Conservation (phyloP, 1,140 invertebrate genomes). For the Drosophila oshimai region DNA sequence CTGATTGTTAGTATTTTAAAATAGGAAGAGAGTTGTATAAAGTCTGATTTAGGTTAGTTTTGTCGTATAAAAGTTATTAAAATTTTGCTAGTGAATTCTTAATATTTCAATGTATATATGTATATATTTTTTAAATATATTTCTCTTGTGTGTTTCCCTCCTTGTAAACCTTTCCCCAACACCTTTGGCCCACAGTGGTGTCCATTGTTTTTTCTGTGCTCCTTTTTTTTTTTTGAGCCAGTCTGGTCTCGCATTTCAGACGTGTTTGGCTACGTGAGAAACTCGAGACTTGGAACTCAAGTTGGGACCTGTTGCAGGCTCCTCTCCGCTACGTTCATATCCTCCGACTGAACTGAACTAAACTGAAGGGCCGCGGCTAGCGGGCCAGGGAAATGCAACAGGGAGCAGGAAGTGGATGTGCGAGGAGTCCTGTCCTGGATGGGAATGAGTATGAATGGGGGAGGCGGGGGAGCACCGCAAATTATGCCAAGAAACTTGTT, state of each 20-base stretch:
- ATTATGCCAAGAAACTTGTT: conserved; percentile 81
- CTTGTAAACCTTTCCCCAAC: too few relatives aligned
- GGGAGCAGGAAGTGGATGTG: conserved; percentile 17
- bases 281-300: conserved; percentile 16
- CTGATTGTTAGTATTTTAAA: too few relatives aligned
- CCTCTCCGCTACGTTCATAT: too few relatives aligned
- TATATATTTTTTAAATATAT: too few relatives aligned
- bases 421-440: background rate
- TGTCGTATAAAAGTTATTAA: too few relatives aligned
- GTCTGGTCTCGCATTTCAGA: conserved; percentile 41
- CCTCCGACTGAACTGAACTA: too few relatives aligned
- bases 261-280: conserved; percentile 50
- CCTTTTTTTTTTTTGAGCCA: background rate
- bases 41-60: too few relatives aligned
- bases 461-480: conserved; percentile 45
- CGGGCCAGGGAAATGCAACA: conserved; percentile 25
- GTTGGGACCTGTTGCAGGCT: conserved; percentile 45
- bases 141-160: too few relatives aligned
- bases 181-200: background rate
- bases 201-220: background rate
- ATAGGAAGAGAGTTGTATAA: too few relatives aligned
- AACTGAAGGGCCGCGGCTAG: conserved; percentile 15
- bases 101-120: too few relatives aligned
- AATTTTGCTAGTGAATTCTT: too few relatives aligned
- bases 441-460: background rate